phyloP scores from a whole-genome alignment of 23 tunicate genomes.

The Oikopleura dioica region DNA sequence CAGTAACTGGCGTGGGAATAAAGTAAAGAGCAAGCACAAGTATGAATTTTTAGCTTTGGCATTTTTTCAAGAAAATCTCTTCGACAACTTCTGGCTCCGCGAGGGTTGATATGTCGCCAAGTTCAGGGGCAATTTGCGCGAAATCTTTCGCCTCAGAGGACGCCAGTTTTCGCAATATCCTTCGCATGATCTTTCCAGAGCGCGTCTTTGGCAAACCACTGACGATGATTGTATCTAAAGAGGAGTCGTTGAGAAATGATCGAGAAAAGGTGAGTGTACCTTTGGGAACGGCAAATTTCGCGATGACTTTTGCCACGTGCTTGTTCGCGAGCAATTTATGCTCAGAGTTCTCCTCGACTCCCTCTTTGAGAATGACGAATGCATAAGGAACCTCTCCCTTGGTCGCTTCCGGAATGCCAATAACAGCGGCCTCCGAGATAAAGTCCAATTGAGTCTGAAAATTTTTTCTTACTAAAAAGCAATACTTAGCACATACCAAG shows the following conservation, averaged over 20 bases:
- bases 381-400: slow-evolving; percentile 82
- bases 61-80: slow-evolving; percentile 30
- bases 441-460: too few species aligned
- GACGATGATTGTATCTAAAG: not conserved
- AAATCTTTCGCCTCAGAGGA: slow-evolving; percentile 3
- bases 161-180: slow-evolving; percentile 15
- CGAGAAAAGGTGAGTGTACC: too few species aligned
- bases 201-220: slow-evolving; percentile 18
- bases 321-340: slow-evolving; percentile 19
- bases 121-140: slow-evolving; percentile 30
- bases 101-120: slow-evolving; percentile 84
- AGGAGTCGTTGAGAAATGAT: too few species aligned
- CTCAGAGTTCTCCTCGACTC: not conserved
- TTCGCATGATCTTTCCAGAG: slow-evolving; percentile 18
- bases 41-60: slow-evolving; percentile 15
- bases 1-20: too few species aligned
- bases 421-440: slow-evolving; percentile 44
- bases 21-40: too few species aligned
- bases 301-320: slow-evolving; percentile 26
- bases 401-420: slow-evolving; percentile 38
- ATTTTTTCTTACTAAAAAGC: too few species aligned
- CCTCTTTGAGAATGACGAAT: slow-evolving; percentile 22
- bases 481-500: too few species aligned
- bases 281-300: slow-evolving; percentile 88
- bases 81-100: slow-evolving; percentile 50